These are phyloP conservation scores for Pseudeuparius sepicola DNA, from an alignment of 2,888 invertebrate genomes.

Conservation along the genomic window DNA sequence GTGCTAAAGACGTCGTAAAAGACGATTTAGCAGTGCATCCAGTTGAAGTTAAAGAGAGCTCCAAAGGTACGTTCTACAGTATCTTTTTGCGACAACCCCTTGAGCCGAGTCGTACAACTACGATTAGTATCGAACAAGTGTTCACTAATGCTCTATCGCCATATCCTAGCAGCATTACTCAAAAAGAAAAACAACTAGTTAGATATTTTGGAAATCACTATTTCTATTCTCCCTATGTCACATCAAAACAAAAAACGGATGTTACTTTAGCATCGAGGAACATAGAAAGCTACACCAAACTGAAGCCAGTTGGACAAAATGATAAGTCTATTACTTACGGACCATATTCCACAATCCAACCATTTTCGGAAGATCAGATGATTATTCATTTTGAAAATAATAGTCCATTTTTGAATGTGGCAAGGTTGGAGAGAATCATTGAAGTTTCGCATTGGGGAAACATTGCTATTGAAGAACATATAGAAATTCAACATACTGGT, in stretches of 20 bases:
- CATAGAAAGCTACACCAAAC: conserved; percentile 72
- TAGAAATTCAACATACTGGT: conserved; percentile 87
- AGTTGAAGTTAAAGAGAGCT: conserved; percentile 37
- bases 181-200: conserved; percentile 90
- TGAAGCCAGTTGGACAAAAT: conserved; percentile 68
- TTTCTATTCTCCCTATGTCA: conserved; percentile 73
- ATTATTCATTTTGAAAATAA: conserved; percentile 92
- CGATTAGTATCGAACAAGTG: conserved; percentile 60
- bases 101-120: conserved; percentile 47
- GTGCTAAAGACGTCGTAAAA: conserved; percentile 53
- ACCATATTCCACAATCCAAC: conserved; percentile 66
- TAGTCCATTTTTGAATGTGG: conserved; percentile 90
- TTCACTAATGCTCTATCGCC: conserved; percentile 69
- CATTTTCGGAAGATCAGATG: conserved; percentile 52
- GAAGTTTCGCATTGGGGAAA: conserved; percentile 99
- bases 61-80: conserved; percentile 23
- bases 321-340: conserved; percentile 83
- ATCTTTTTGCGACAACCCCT: conserved; percentile 49
- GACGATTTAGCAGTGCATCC: conserved; percentile 43
- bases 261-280: conserved; percentile 51
- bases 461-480: conserved; percentile 90
- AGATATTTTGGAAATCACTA: conserved; percentile 78
- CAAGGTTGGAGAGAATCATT: conserved; percentile 65
- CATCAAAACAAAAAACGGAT: conserved; percentile 70
- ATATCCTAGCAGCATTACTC: conserved; percentile 80